These are phyloP conservation scores for Smutsia gigantea DNA, from an alignment of 2,797 vertebrate genomes.

Conservation along the genomic window DNA sequence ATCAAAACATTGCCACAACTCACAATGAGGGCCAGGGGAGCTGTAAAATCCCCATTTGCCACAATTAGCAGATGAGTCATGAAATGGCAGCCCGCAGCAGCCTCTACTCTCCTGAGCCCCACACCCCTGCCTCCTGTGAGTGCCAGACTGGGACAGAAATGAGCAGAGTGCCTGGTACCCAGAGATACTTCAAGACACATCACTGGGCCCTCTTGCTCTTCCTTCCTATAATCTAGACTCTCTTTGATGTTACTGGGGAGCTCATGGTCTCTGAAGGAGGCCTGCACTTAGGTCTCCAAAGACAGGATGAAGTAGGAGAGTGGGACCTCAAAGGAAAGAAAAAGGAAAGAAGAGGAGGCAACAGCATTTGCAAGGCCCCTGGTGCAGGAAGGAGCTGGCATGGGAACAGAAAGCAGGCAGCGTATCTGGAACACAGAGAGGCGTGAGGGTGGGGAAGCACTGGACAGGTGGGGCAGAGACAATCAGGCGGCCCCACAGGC, in stretches of 20 bases:
- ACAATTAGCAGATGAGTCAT: conserved; percentile 78
- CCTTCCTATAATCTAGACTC: background rate
- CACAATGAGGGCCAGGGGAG: conserved; percentile 17
- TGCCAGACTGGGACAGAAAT: background rate
- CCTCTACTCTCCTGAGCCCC: background rate
- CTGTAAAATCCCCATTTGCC: conserved; percentile 74
- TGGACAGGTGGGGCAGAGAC: background rate
- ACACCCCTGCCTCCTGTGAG: background rate
- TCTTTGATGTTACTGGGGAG: background rate
- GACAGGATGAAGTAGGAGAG: background rate
- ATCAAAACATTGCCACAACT: background rate
- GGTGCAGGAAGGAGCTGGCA: background rate
- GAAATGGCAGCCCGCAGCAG: background rate
- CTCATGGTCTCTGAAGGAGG: background rate
- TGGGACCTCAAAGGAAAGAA: background rate
- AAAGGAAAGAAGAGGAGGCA: background rate
- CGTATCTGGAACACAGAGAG: background rate
- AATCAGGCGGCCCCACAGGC: fast-evolving
- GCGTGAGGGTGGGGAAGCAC: background rate
- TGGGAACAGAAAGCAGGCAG: background rate
- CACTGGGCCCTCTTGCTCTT: no score
- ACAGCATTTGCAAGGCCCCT: background rate
- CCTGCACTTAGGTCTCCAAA: background rate
- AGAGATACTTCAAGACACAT: background rate
- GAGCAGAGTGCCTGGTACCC: background rate